Base-by-base conservation (phyloP, 2,797 vertebrate genomes). In the Pachyuromys duprasi region DNA sequence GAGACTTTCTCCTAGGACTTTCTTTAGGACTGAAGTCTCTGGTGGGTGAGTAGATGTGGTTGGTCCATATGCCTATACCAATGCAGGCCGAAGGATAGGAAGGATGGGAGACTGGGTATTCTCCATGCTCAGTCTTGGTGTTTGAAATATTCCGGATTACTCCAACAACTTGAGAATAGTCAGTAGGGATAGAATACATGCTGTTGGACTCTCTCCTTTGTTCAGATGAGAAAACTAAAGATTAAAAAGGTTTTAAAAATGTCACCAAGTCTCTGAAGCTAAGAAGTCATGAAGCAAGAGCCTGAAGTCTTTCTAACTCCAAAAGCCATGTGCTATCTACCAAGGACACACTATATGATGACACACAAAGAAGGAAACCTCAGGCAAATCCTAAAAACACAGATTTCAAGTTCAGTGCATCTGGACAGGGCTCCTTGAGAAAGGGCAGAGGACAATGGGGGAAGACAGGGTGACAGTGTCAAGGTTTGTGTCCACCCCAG, bases 171-270 rank as follows among this genome's bases (percentile, higher is more conserved):
- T 62, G 75, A 13, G 26, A 36, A 72, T 80, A 18, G 9, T n/a
- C 4, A 49, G 4, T 72, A 74, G 2, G 39, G 57, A 33, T 13
- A 17, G 5, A 53, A 49, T 31, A 31, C 24, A 26, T 17, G 3
- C 20, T 26, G 31, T 31, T 63, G 67, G 3, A 75, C 82, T 92
- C 83, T 88, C 39, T 86, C 11, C 5, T 49, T 42, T 90, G 63
- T 93, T 89, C 53, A 92, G 49, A 86, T 63, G 57, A 92, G 1
- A 11, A 95, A 91, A 80, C 3, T 24, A 42, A 86, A 28, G 42
- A 79, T 82, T 62, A 60, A 90, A 79, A 45, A 63, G 8, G 3
- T 28, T 84, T n/a, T 36, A 65, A 76, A 45, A 39, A 33, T 9
- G 15, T 81, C 26, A 7, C 5, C 75, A 62, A 53, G 22, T 86